Percentiles rank a stretch among this genome's conserved stretches.
Evolutionary conservation across 2,888 invertebrate genomes (phyloP).

Genomic region (Hanleya hanleyi): DNA sequence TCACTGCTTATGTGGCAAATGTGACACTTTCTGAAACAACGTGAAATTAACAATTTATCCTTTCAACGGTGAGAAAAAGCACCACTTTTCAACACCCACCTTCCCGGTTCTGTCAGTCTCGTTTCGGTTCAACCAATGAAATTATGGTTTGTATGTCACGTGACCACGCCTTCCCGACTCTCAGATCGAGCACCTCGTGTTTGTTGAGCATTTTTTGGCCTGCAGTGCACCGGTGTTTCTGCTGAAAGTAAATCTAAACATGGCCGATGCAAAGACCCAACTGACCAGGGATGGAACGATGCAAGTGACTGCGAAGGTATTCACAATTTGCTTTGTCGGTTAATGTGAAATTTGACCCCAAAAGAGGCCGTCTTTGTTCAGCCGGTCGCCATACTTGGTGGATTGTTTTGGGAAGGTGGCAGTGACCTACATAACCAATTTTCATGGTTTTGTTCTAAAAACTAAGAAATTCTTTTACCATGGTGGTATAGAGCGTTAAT

Average conservation of each 20-base stretch:
- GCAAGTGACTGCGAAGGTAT: constrained; percentile 67
- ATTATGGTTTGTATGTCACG: constrained; percentile 48
- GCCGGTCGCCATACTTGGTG: constrained; percentile 30
- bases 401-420: constrained; percentile 6
- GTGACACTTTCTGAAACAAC: too few species aligned
- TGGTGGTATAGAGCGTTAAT: constrained; percentile 13
- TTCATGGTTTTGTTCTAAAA: constrained; percentile 7
- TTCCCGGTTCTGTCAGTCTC: constrained; percentile 36
- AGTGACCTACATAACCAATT: constrained; percentile 31
- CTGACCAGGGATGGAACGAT: constrained; percentile 63
- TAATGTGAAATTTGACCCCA: neutral
- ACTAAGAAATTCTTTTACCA: constrained; percentile 33
- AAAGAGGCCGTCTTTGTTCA: constrained; percentile 23
- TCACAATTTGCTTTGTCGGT: constrained; percentile 12
- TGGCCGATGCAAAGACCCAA: constrained; percentile 60
- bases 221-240: constrained; percentile 41
- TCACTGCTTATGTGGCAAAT: too few species aligned
- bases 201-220: constrained; percentile 48
- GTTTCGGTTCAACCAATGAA: constrained; percentile 50
- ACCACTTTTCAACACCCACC: too few species aligned
- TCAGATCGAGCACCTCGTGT: constrained; percentile 56
- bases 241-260: constrained; percentile 46
- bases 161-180: constrained; percentile 64
- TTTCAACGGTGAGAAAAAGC: too few species aligned
- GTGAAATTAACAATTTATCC: too few species aligned